Evolutionary conservation across 2,888 invertebrate genomes (phyloP).

Genomic region (Drosophila ezoana): DNA sequence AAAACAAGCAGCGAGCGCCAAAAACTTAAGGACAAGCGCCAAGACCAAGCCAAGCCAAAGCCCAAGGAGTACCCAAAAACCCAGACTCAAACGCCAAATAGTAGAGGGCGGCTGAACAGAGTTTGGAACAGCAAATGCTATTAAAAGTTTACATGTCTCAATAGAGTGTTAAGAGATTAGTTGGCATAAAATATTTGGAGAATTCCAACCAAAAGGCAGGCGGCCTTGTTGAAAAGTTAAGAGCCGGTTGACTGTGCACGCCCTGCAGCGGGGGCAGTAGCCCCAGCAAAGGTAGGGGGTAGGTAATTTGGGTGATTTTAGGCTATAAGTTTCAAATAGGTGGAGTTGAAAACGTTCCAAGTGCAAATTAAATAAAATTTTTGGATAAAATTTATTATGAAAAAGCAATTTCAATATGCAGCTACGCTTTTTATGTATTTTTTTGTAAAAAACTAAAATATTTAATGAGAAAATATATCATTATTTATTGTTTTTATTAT

Average conservation of each 20-base stretch:
- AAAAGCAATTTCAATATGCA: no score
- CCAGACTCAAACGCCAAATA: conserved; percentile 1
- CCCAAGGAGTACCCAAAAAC: background rate
- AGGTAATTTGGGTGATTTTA: conserved; percentile 23
- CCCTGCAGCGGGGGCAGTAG: background rate
- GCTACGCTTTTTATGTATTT: no score
- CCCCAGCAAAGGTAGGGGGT: background rate
- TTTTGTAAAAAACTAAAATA: no score
- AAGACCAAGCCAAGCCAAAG: background rate
- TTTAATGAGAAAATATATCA: no score
- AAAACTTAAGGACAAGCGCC: conserved; percentile 53
- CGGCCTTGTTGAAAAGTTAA: conserved; percentile 48
- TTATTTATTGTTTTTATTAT: no score
- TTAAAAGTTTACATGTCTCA: conserved; percentile 81
- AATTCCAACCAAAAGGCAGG: conserved; percentile 41
- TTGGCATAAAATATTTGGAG: conserved; percentile 71
- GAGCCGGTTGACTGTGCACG: conserved; percentile 1
- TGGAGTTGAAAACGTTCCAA: background rate
- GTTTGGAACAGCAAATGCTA: conserved; percentile 68
- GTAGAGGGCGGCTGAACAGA: conserved; percentile 6
- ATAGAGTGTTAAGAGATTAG: conserved; percentile 80
- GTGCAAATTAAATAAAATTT: conserved; percentile 9
- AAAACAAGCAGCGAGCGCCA: conserved; percentile 60
- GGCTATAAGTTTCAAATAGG: conserved; percentile 8
- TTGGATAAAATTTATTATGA: background rate